phyloP scores from a whole-genome alignment of 2,113 vertebrate species.

The Seriola dumerili region DNA sequence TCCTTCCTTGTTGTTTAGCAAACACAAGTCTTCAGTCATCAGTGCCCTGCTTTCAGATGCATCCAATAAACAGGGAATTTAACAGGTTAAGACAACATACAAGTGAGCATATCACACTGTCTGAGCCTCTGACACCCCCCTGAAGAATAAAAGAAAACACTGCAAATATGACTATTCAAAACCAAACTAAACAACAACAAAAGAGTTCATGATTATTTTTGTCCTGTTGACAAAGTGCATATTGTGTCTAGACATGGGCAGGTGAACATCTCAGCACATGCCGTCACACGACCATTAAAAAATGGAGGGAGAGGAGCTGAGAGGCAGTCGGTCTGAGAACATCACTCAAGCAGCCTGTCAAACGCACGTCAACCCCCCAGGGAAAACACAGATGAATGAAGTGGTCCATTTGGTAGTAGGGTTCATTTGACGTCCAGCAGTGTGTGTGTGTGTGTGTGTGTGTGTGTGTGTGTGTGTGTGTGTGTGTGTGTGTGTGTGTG shows the following conservation, averaged over 20 bases:
- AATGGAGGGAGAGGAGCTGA: conserved; percentile 5
- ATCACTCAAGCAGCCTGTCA: conserved; percentile 59
- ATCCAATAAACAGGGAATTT: conserved; percentile 51
- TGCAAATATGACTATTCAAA: conserved; percentile 57
- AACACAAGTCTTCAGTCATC: conserved; percentile 25
- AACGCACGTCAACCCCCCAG: conserved; percentile 40
- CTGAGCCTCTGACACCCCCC: conserved; percentile 38
- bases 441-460: conserved; percentile 21
- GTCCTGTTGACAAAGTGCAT: conserved; percentile 69
- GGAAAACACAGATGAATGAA: conserved; percentile 49
- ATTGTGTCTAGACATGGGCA: conserved; percentile 48
- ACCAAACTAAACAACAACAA: conserved; percentile 44
- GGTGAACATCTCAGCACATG: conserved; percentile 50
- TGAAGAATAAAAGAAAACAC: conserved; percentile 45
- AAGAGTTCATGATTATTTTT: conserved; percentile 41
- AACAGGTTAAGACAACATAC: conserved; percentile 55
- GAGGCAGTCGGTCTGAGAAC: conserved; percentile 51
- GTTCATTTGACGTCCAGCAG: conserved; percentile 63
- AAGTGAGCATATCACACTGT: conserved; percentile 54
- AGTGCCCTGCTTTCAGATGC: conserved; percentile 44
- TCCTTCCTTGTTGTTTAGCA: neutral
- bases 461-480: conserved; percentile 14
- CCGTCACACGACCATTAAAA: conserved; percentile 31
- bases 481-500: neutral
- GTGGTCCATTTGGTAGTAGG: conserved; percentile 43